These are phyloP conservation scores for Apodemia hepburni DNA, from an alignment of 2,888 invertebrate genomes.

Conservation along the genomic window DNA sequence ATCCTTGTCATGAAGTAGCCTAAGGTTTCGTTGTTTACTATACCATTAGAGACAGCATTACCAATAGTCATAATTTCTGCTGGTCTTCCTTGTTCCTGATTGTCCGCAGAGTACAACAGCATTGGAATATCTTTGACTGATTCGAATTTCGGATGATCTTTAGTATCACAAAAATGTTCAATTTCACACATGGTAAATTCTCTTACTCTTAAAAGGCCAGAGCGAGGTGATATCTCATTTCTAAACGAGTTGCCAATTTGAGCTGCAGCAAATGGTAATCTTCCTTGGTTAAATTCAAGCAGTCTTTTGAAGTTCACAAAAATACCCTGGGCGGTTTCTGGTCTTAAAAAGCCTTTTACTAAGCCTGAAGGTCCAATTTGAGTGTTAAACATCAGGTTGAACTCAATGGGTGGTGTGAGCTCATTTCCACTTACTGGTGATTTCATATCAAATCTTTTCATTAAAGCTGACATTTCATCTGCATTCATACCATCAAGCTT, in stretches of 20 bases:
- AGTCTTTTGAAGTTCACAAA: conserved; percentile 99
- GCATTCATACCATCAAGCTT: conserved; percentile 95
- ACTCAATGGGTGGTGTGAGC: conserved; percentile 96
- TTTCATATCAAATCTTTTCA: conserved; percentile 94
- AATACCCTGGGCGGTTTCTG: conserved; percentile 99
- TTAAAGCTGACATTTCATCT: conserved; percentile 91
- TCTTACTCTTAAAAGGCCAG: conserved; percentile 95
- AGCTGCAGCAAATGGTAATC: conserved; percentile 97
- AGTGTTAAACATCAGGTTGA: conserved; percentile 99
- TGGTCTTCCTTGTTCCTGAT: conserved; percentile 98
- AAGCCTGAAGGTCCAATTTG: conserved; percentile 98
- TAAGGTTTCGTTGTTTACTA: conserved; percentile 97
- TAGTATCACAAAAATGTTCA: conserved; percentile 99
- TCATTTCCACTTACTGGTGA: conserved; percentile 98
- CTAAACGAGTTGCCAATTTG: conserved; percentile 99
- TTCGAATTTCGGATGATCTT: conserved; percentile 94
- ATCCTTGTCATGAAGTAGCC: conserved; percentile 99
- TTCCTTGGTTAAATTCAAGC: conserved; percentile 97
- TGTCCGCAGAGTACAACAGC: conserved; percentile 95
- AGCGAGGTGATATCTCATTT: conserved; percentile 99
- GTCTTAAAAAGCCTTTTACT: conserved; percentile 96
- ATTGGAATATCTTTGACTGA: conserved; percentile 87
- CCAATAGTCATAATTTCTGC: conserved; percentile 90
- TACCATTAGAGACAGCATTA: conserved; percentile 90
- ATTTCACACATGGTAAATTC: conserved; percentile 99